phyloP scores from a whole-genome alignment of 2,113 vertebrate genomes.

The Amblyopsis rosae region DNA sequence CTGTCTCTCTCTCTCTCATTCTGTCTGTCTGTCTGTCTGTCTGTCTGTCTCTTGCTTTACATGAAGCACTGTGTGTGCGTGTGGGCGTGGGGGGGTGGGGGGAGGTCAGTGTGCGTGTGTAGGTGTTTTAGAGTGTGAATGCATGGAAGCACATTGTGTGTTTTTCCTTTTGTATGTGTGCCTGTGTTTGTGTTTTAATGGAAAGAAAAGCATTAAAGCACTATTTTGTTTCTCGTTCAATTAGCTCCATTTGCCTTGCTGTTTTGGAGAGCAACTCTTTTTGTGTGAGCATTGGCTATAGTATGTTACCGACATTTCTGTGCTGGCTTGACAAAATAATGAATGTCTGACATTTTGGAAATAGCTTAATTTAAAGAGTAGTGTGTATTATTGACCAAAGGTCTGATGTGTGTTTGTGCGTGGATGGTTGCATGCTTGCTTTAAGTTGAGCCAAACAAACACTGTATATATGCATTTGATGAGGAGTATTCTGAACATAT shows the following conservation, averaged over 20 bases:
- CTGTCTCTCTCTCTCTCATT: slow-evolving; percentile 12
- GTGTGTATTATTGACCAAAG: too few species aligned
- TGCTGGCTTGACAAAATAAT: slow-evolving; percentile 18
- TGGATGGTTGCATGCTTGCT: too few species aligned
- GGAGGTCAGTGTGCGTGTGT: too few species aligned
- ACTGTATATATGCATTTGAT: too few species aligned
- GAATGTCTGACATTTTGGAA: slow-evolving; percentile 15
- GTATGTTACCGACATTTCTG: slow-evolving; percentile 45
- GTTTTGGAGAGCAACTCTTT: slow-evolving; percentile 47
- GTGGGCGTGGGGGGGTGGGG: slow-evolving; percentile 19
- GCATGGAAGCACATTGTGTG: too few species aligned
- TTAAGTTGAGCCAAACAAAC: too few species aligned
- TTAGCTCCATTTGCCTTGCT: slow-evolving; percentile 49
- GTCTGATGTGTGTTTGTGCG: too few species aligned
- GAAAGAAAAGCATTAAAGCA: slow-evolving; percentile 46
- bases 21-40: slow-evolving; percentile 13
- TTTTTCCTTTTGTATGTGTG: neutral
- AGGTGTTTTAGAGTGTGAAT: too few species aligned
- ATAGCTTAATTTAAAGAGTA: too few species aligned
- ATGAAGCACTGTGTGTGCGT: neutral
- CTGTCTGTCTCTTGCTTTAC: neutral
- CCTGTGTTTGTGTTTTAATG: slow-evolving; percentile 39
- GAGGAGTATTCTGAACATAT: too few species aligned
- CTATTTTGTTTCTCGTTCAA: slow-evolving; percentile 52
- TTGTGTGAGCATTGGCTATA: slow-evolving; percentile 34